Evolutionary conservation across 2,797 vertebrate genomes (phyloP).

Genomic region (Gallinago solitaria): DNA sequence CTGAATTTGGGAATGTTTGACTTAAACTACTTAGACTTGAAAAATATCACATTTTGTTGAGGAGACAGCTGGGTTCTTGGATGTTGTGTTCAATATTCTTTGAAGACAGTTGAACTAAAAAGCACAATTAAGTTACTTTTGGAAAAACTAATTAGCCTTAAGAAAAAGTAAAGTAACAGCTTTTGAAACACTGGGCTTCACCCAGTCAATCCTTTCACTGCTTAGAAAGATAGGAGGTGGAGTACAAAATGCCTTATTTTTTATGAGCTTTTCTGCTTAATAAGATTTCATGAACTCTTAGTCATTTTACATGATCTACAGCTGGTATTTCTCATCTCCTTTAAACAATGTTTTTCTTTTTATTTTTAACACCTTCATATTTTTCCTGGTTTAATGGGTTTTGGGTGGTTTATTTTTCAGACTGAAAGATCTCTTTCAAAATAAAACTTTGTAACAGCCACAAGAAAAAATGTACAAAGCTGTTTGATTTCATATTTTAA

Average conservation of each 20-base stretch:
- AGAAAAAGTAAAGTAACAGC: background rate
- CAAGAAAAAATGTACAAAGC: background rate
- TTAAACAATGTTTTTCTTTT: background rate
- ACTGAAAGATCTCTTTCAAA: background rate
- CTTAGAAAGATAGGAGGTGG: background rate
- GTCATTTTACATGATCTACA: background rate
- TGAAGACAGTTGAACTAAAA: background rate
- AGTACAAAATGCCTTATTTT: background rate
- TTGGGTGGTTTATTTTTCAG: fast-evolving
- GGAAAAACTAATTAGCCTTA: background rate
- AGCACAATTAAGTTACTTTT: background rate
- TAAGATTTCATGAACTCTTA: background rate
- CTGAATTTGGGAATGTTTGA: background rate
- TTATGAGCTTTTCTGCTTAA: background rate
- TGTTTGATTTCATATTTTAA: background rate
- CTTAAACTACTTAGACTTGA: background rate
- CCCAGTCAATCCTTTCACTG: background rate
- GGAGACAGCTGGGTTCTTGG: background rate
- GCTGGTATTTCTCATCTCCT: background rate
- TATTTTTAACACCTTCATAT: background rate
- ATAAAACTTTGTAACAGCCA: background rate
- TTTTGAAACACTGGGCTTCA: background rate
- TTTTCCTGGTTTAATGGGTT: background rate
- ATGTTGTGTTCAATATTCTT: background rate
- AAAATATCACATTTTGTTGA: background rate